Base-by-base conservation (phyloP, 2,797 vertebrate species). In the Sebastes itinus region DNA sequence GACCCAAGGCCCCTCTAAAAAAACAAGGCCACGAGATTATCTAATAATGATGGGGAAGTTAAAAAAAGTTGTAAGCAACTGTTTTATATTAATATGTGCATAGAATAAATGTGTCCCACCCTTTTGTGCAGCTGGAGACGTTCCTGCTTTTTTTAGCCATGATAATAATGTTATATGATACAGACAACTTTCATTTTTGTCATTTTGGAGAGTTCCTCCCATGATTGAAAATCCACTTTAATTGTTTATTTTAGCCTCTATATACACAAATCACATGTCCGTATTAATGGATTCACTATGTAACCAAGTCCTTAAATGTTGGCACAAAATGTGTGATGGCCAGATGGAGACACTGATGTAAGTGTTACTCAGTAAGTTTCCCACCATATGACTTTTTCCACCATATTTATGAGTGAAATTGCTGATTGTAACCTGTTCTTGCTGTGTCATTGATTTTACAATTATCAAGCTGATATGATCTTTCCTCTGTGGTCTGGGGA, bases 141-240 rank as follows among this genome's bases (percentile, higher is more conserved):
- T 66, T n/a, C 59, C 72, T 58, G 60, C 7, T 22, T 11, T 14
- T 67, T 73, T 35, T 32, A 33, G 46, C 20, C 56, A 67, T 59
- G 68, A 35, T 12, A 65, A 16, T 16, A 46, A 61, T 61, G n/a
- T 46, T 1, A 64, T 59, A 63, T 72, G 7, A 73, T 55, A 28
- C 10, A 61, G 63, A 62, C 16, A 54, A 25, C 18, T 56, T 75
- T 70, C 2, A 58, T 69, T 32, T 46, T 70, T 49, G n/a, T 58
- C 67, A 2, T 55, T 81, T 71, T 52, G 10, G n/a, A 82, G 67
- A 78, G 42, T 5, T 65, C 12, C 49, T 54, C 56, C 60, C 70
- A 56, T 25, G 18, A 62, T 64, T 62, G 9, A 69, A 75, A 75
- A 75, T 66, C 27, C 30, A 52, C 9, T 83, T 66, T 18, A 0